Base-by-base conservation (phyloP, 2,113 vertebrate genomes). In the Cyphomyrus plagiostoma region DNA sequence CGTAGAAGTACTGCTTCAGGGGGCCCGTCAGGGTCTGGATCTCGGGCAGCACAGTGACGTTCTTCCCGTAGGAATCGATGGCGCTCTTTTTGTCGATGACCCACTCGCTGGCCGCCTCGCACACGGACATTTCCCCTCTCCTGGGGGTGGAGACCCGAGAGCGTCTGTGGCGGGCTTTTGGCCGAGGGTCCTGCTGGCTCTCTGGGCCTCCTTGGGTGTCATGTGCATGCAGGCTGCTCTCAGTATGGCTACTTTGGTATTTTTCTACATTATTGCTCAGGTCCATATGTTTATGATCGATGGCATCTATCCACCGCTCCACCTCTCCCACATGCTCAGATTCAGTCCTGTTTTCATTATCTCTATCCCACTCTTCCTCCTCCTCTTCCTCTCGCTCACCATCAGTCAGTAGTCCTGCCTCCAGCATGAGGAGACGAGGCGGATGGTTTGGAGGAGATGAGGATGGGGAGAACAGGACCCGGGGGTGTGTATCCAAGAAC, bases 1-100 rank as follows among this genome's bases (percentile, higher is more conserved):
- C 98, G 0, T 95, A 98, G 92, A 98, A 98, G 95, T 97, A 98
- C 94, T 98, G 98, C 21, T 95, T 96, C 42, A 98, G 93, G 0
- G 96, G 96, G 2, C 97, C 97, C 0, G 94, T 96, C 17, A 96
- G 95, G 0, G 97, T 97, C 70, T 96, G 97, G 92, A 98, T 96
- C 89, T 97, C 95, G 0, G 95, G 95, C 89, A 98, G 46, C 92
- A 98, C 94, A n/a, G 96, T 96, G 94, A 98, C 97, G 0, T 91
- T 94, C 0, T 94, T 92, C 23, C 96, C 95, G 0, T 94, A 91
- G 1, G 93, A 52, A 93, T 98, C 97, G 46, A 96, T 93, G 0
- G 97, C 97, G 0, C 94, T 94, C 30, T 92, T 93, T 88, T 97
- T 97, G 94, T 97, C 92, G 0, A 94, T 97, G 83, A 97, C 96